phyloP scores from a whole-genome alignment of 1,140 invertebrate genomes.

The Magallana angulata region DNA sequence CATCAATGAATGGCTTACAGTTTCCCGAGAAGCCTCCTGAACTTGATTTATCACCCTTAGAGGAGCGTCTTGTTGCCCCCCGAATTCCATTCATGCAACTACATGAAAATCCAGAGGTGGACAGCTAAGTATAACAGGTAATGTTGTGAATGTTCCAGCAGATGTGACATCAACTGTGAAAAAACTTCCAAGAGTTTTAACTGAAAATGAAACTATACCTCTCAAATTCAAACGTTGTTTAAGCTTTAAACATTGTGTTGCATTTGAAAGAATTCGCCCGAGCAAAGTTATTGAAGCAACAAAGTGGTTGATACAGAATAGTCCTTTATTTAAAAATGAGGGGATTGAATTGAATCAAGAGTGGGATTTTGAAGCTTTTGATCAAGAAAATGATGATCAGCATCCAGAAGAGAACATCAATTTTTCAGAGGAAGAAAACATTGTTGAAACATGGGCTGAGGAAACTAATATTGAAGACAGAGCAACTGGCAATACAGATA shows the following conservation, averaged over 20 bases:
- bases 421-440: not conserved
- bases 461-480: not conserved
- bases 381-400: not conserved
- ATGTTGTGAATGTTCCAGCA: conserved; percentile 60
- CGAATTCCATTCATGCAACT: conserved; percentile 62
- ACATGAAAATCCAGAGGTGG: conserved; percentile 51
- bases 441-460: not conserved
- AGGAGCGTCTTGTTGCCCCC: conserved; percentile 46
- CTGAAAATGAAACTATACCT: conserved; percentile 36
- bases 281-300: conserved; percentile 32
- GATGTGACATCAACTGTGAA: conserved; percentile 44
- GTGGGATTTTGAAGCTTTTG: not conserved
- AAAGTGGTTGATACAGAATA: conserved; percentile 47
- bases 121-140: conserved; percentile 46
- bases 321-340: conserved; percentile 38
- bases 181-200: conserved; percentile 33
- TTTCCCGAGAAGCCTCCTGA: conserved; percentile 53
- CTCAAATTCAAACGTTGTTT: conserved; percentile 46
- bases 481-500: conserved; percentile 40
- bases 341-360: conserved; percentile 36
- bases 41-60: conserved; percentile 49
- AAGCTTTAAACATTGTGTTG: conserved; percentile 28
- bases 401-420: not conserved
- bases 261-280: conserved; percentile 42
- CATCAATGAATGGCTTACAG: conserved; percentile 52